Evolutionary conservation across 2,113 vertebrate species (phyloP).

Genomic region (Periophthalmodon schlosseri): DNA sequence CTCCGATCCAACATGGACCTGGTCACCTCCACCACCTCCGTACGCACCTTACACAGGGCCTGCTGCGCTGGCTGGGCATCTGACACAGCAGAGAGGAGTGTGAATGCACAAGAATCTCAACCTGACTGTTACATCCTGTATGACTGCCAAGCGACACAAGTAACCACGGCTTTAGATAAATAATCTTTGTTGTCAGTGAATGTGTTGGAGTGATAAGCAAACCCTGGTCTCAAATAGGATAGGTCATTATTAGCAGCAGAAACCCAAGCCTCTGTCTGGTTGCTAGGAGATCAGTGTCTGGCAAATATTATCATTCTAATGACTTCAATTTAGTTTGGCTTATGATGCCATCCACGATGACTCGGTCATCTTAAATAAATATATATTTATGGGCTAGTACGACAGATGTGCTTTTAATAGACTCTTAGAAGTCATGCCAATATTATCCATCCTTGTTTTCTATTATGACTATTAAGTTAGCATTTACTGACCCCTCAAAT

Average conservation of each 20-base stretch:
- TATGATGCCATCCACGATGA: neutral
- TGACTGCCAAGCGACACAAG: neutral
- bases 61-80: conserved; percentile 86
- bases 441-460: neutral
- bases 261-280: conserved; percentile 11
- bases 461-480: neutral
- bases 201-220: neutral
- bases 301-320: conserved; percentile 17
- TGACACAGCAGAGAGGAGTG: conserved; percentile 31
- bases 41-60: conserved; percentile 92
- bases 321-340: conserved; percentile 4
- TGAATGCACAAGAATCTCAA: conserved; percentile 4
- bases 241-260: conserved; percentile 15
- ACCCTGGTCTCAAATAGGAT: conserved; percentile 2
- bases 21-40: conserved; percentile 92
- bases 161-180: neutral
- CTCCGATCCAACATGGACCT: conserved; percentile 90
- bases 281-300: conserved; percentile 8
- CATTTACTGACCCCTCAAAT: neutral
- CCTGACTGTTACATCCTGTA: neutral
- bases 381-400: neutral
- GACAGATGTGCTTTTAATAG: conserved; percentile 1
- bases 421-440: neutral
- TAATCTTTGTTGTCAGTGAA: neutral
- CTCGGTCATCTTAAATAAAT: neutral